Percentiles rank a stretch among this genome's conserved stretches.
These are phyloP conservation scores for Morone chrysops DNA, from an alignment of 2,113 vertebrate species.

Conservation along the genomic window DNA sequence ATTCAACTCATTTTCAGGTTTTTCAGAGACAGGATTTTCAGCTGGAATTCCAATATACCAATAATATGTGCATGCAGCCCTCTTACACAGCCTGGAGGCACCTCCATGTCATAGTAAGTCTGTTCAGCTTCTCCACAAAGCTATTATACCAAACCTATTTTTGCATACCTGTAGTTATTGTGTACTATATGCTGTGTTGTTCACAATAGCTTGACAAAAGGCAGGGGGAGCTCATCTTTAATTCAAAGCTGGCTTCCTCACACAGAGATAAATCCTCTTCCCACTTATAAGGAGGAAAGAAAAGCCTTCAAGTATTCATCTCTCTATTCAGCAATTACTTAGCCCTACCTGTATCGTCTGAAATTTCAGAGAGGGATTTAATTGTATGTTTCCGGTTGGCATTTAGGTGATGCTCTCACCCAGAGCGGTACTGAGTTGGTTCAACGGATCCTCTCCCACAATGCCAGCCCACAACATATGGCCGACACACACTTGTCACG, in stretches of 20 bases:
- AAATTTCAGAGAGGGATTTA: constrained; percentile 56
- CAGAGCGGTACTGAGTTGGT: constrained; percentile 24
- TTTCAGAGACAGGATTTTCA: neutral
- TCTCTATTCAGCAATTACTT: constrained; percentile 70
- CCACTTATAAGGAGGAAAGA: constrained; percentile 44
- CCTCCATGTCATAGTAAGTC: constrained; percentile 34
- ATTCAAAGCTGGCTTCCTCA: constrained; percentile 69
- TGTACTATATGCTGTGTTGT: constrained; percentile 57
- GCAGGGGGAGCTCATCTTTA: constrained; percentile 72
- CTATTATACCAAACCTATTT: constrained; percentile 58
- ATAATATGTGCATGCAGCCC: constrained; percentile 31
- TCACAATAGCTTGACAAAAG: constrained; percentile 72
- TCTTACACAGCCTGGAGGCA: constrained; percentile 29
- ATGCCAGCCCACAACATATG: constrained; percentile 50
- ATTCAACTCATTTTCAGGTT: neutral
- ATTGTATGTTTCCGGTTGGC: constrained; percentile 53
- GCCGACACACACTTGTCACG: constrained; percentile 48
- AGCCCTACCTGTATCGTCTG: constrained; percentile 60
- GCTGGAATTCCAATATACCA: constrained; percentile 24
- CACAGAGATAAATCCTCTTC: constrained; percentile 71
- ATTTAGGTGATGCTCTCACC: constrained; percentile 43
- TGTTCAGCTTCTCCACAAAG: constrained; percentile 44
- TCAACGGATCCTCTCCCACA: constrained; percentile 32
- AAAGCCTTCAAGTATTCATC: constrained; percentile 55
- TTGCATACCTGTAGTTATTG: constrained; percentile 67